phyloP scores from a whole-genome alignment of 2,888 invertebrate species.

The Cantharis rufa region DNA sequence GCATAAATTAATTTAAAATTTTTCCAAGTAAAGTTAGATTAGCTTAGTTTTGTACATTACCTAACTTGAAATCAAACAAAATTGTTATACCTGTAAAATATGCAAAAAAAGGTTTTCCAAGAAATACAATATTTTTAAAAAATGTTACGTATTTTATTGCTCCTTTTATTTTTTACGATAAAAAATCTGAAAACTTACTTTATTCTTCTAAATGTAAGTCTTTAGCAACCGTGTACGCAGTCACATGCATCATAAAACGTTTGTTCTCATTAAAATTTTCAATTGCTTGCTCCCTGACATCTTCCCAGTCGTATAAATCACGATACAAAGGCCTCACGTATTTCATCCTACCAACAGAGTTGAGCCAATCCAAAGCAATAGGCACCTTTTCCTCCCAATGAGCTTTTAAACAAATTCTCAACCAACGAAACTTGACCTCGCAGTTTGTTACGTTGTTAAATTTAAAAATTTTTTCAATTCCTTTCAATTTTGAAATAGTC shows the following conservation, averaged over 20 bases:
- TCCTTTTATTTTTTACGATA: background rate
- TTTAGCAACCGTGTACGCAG: conserved; percentile 73
- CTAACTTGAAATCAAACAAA: too few relatives aligned
- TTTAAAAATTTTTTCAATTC: conserved; percentile 67
- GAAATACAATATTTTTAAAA: background rate
- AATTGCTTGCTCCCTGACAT: conserved; percentile 68
- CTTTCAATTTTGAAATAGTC: conserved; percentile 62
- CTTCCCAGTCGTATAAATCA: conserved; percentile 81
- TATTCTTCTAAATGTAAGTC: conserved; percentile 65
- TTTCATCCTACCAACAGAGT: conserved; percentile 88
- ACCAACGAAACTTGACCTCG: conserved; percentile 80
- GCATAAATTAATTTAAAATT: too few relatives aligned
- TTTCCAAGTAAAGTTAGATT: too few relatives aligned
- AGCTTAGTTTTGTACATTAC: too few relatives aligned
- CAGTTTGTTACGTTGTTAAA: conserved; percentile 71
- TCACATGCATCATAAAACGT: conserved; percentile 82
- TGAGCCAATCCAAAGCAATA: conserved; percentile 76
- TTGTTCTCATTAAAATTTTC: conserved; percentile 73
- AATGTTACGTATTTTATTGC: background rate
- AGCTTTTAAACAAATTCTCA: conserved; percentile 76
- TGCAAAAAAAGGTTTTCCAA: background rate
- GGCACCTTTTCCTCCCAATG: conserved; percentile 69
- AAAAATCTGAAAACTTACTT: background rate
- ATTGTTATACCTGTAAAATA: too few relatives aligned
- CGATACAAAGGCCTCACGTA: conserved; percentile 87